phyloP scores from a whole-genome alignment of 2,113 vertebrate genomes.

The Pongo pygmaeus region DNA sequence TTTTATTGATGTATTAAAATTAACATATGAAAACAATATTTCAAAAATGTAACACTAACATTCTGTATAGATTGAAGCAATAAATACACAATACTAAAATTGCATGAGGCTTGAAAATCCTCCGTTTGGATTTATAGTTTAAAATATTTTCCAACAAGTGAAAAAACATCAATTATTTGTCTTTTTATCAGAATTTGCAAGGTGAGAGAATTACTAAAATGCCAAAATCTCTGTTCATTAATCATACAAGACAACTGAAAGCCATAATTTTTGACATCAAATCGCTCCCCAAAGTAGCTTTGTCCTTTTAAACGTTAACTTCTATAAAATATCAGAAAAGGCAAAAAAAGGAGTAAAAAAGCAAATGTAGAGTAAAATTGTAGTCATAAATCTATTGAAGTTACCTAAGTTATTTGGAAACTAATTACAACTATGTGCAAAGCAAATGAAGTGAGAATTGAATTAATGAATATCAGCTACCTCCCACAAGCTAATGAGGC shows the following conservation, averaged over 20 bases:
- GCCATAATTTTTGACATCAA: conserved; percentile 1
- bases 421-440: conserved; percentile 88
- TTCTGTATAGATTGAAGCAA: neutral
- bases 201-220: conserved; percentile 44
- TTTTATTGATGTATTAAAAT: neutral
- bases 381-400: conserved; percentile 85
- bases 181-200: conserved; percentile 1
- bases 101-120: neutral
- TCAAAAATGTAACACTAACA: neutral
- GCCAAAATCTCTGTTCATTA: conserved; percentile 16
- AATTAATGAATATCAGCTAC: conserved; percentile 86
- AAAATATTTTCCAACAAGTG: conserved; percentile 13
- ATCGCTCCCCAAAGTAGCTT: conserved; percentile 44
- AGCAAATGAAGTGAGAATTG: conserved; percentile 88
- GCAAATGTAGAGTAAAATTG: conserved; percentile 70
- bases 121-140: neutral
- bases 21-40: neutral
- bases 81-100: neutral
- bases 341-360: conserved; percentile 59
- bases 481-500: conserved; percentile 87
- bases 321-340: conserved; percentile 43
- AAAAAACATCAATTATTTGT: neutral
- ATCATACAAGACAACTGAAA: conserved; percentile 38
- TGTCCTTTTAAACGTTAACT: conserved; percentile 72
- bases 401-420: conserved; percentile 86